These are phyloP conservation scores for Sarcophaga carnaria DNA, from an alignment of 2,888 invertebrate genomes.

Conservation along the genomic window DNA sequence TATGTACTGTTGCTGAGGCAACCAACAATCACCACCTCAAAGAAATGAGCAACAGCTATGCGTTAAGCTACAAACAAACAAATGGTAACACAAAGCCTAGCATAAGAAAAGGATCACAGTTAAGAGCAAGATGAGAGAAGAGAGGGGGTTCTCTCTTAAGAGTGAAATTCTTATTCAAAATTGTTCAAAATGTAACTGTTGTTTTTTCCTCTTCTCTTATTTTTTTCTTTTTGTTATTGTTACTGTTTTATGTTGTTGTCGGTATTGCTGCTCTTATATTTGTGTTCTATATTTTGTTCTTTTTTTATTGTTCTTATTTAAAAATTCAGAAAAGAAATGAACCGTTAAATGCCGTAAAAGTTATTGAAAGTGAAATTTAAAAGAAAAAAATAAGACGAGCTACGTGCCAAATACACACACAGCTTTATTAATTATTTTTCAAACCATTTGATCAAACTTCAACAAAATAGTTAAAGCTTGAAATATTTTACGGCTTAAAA, in stretches of 20 bases:
- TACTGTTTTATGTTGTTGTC: slow-evolving; percentile 26
- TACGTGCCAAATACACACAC: too few species aligned
- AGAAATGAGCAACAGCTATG: slow-evolving; percentile 48
- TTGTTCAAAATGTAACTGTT: slow-evolving; percentile 29
- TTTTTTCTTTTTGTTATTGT: background rate
- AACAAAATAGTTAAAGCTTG: too few species aligned
- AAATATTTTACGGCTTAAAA: too few species aligned
- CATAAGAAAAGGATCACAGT: background rate
- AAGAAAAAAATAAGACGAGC: background rate
- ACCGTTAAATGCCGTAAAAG: background rate
- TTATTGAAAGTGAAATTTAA: background rate
- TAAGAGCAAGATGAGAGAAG: too few species aligned
- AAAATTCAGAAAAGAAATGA: background rate
- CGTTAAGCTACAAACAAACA: slow-evolving; percentile 25
- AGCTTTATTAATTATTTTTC: too few species aligned
- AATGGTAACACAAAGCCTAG: background rate
- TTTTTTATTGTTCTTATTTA: background rate
- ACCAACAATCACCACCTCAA: slow-evolving; percentile 17
- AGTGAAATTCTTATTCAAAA: slow-evolving; percentile 9
- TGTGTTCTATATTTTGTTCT: background rate
- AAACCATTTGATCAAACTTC: too few species aligned
- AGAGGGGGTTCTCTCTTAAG: background rate
- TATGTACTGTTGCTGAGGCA: background rate
- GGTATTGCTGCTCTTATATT: slow-evolving; percentile 8
- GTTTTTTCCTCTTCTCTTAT: background rate